Evolutionary conservation across 2,888 invertebrate species (phyloP), one percentile per base, ranked within the genome.

Genomic region (Gnatocerus cornutus): DNA sequence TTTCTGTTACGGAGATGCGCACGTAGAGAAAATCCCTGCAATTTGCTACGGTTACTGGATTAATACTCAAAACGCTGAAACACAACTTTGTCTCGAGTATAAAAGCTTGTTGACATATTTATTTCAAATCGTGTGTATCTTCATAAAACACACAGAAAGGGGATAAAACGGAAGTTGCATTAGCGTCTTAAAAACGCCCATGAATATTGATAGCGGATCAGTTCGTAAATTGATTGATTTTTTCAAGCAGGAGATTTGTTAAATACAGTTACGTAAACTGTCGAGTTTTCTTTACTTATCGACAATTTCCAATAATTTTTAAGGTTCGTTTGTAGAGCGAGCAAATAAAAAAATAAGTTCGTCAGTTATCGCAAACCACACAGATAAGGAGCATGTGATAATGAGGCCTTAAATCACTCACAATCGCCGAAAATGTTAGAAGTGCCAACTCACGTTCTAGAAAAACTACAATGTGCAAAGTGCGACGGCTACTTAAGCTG

Each of bases 401-500:
- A 45, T 45, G 16, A 1, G 4, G 10, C 4, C 16, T 3, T 27
- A 13, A 16, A 9, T 21, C 48, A 13, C 12, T 7, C 13, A n/a
- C 12, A 33, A 33, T 33, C 12, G 8, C 10, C 16, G 5, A 55
- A 37, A 48, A 80, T 78, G 79, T 76, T 79, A 55, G 76, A 77
- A 70, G 67, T 80, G 43, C 78, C 80, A 7, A 74, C 74, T 41
- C 50, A 69, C 43, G 53, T 79, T 53, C 65, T 79, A 14, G 68
- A 77, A 30, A 75, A 75, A 41, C 65, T 82, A 67, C 74, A 75
- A 65, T 81, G 80, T 71, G 64, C 73, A 8, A 64, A 76, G 9
- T 81, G 81, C 55, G 76, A 69, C 5, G 77, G 79, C 27, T 81
- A 80, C 69, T 73, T 81, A 27, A 79, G 76, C 63, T 68, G 67